Base-by-base conservation (phyloP, 2,113 vertebrate genomes). In the Rhinichthys klamathensis region DNA sequence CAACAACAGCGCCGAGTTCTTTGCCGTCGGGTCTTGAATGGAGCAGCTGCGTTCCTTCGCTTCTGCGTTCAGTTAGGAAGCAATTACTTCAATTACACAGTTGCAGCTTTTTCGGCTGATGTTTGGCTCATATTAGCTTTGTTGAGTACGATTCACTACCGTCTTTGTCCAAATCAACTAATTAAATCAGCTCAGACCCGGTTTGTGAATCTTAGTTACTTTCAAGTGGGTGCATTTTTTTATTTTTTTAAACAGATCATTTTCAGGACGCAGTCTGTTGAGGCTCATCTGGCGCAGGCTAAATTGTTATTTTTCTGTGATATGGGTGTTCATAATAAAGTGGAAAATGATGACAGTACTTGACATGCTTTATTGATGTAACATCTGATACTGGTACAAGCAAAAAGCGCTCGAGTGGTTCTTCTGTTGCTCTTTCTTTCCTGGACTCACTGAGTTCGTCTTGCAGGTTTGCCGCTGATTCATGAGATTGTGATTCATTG, bases 41-140 rank as follows among this genome's bases (percentile, higher is more conserved):
- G 8, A 65, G 76, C 78, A 80, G 78, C 58, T 80, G 78, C 44
- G 77, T 1, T 44, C 61, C 35, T 41, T 6, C 9, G 11, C 21
- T 9, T 77, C 9, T 35, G 35, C 10, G 35, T 76, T 76, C 73
- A 1, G 18, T n/a, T 41, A 80, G 78, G 78, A 65, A 80, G 58
- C 60, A 18, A 80, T 80, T 80, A 80, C 9, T 21, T 63, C 58
- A 65, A 65, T 80, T 80, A 80, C 15, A 46, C 35, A 27, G 58
- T 44, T 18, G n/a, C 12, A 30, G 78, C 38, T 46, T 80, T 56
- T 80, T 60, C 23, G 7, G 21, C 6, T 25, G 23, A 74, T 74
- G 72, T 74, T 46, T 16, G 23, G 32, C 12, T 74, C 41, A 13
- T 49, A 13, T 49, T 49, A 74, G 13, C 21, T 30, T 63, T 46